These are phyloP conservation scores for Criorhina ranunculi DNA, from an alignment of 2,888 invertebrate genomes.

Conservation along the genomic window DNA sequence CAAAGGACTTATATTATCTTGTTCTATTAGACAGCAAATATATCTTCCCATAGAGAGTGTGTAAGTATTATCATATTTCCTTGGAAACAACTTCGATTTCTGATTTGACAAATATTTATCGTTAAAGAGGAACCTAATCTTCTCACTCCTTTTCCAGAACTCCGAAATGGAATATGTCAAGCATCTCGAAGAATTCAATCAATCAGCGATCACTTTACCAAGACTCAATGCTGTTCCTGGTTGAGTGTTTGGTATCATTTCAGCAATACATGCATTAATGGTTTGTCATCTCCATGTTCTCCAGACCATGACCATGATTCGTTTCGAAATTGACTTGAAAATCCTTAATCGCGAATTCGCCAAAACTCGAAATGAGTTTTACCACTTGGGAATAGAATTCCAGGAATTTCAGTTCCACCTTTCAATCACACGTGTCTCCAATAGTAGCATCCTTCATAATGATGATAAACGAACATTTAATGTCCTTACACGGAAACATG, in stretches of 20 bases:
- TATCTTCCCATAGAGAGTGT: too few species aligned
- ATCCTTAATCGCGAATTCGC: neutral
- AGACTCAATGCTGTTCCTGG: neutral
- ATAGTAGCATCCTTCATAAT: neutral
- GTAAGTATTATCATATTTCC: too few species aligned
- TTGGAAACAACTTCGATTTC: too few species aligned
- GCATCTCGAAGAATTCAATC: neutral
- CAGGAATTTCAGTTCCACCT: neutral
- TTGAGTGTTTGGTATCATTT: neutral
- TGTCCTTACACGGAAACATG: neutral
- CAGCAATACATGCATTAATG: neutral
- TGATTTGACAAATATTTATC: neutral
- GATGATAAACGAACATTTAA: constrained; percentile 44
- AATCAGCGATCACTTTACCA: too few species aligned
- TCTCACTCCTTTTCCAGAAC: neutral
- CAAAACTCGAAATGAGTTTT: constrained; percentile 1
- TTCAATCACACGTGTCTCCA: constrained; percentile 1
- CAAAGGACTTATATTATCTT: too few species aligned
- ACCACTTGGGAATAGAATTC: neutral
- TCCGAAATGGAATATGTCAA: neutral
- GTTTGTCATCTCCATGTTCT: neutral
- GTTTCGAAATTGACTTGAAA: neutral
- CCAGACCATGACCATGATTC: neutral
- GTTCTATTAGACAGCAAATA: too few species aligned
- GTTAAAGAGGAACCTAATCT: neutral